Evolutionary conservation across 1,140 invertebrate species (phyloP).

Genomic region (Leptopilina boulardi): DNA sequence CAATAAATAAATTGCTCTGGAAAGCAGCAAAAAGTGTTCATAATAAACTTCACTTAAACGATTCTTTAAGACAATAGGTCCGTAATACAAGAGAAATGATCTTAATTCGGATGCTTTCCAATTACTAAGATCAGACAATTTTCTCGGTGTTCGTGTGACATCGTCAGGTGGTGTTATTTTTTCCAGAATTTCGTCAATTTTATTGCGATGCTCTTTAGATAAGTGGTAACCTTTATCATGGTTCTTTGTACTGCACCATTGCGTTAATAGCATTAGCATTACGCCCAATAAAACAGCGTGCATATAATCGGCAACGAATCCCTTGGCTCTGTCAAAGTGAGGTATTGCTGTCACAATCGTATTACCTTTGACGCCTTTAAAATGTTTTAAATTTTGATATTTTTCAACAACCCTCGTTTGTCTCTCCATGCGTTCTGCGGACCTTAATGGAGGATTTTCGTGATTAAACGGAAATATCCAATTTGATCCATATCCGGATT

Average conservation of each 20-base stretch:
- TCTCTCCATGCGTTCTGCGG: background rate
- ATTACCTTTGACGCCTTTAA: constrained; percentile 1
- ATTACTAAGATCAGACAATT: background rate
- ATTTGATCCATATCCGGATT: background rate
- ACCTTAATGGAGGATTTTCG: background rate
- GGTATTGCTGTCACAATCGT: constrained; percentile 21
- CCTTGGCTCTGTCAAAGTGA: background rate
- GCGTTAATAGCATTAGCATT: background rate
- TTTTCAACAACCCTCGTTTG: background rate
- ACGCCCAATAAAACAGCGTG: constrained; percentile 33
- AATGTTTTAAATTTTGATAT: background rate
- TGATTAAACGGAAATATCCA: background rate
- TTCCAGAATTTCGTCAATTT: constrained; percentile 24
- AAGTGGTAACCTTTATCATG: background rate
- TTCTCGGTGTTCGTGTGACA: background rate
- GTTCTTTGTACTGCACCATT: background rate
- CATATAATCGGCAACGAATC: constrained; percentile 38
- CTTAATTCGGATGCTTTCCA: constrained; percentile 26
- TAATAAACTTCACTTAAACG: constrained; percentile 35
- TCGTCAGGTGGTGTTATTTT: constrained; percentile 15
- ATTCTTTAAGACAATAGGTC: background rate
- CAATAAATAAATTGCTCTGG: too few species aligned
- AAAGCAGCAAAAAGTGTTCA: too few species aligned
- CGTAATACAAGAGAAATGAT: constrained; percentile 41
- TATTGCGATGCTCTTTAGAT: background rate